These are phyloP conservation scores for Solenodon paradoxus DNA, from an alignment of 2,113 vertebrate species.

Conservation along the genomic window DNA sequence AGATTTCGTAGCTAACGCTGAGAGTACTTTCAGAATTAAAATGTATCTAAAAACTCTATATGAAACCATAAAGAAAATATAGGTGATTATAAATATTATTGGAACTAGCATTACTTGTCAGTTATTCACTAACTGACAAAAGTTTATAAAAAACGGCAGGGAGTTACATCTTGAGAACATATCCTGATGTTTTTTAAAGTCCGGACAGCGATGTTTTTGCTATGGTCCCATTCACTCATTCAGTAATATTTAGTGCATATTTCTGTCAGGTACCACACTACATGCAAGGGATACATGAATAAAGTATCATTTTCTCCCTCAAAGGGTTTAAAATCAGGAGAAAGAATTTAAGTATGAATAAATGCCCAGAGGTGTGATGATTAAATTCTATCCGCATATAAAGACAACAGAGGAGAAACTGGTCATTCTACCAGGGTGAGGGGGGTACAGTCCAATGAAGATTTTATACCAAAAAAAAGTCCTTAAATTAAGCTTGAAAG, in stretches of 20 bases:
- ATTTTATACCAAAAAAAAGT: background rate
- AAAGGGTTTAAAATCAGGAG: background rate
- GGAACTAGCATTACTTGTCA: constrained; percentile 18
- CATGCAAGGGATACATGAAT: background rate
- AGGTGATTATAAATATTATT: constrained; percentile 40
- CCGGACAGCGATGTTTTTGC: background rate
- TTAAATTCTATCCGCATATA: background rate
- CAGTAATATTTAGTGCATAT: background rate
- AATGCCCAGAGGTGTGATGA: background rate
- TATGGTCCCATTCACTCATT: background rate
- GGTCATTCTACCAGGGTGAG: background rate
- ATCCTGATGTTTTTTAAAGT: constrained; percentile 37
- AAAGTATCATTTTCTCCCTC: background rate
- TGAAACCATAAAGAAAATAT: constrained; percentile 29
- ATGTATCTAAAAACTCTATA: constrained; percentile 41
- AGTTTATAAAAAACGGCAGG: background rate
- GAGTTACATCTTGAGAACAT: background rate
- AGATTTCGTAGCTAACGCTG: background rate
- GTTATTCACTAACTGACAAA: background rate
- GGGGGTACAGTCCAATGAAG: background rate
- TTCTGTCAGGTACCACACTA: background rate
- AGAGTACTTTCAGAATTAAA: constrained; percentile 44
- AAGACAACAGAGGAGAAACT: background rate
- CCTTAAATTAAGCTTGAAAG: constrained; percentile 25
- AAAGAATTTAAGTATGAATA: constrained; percentile 10